Evolutionary conservation across 2,888 invertebrate species (phyloP), one percentile per base, ranked within the genome.

Genomic region (Cataglyphis livida): DNA sequence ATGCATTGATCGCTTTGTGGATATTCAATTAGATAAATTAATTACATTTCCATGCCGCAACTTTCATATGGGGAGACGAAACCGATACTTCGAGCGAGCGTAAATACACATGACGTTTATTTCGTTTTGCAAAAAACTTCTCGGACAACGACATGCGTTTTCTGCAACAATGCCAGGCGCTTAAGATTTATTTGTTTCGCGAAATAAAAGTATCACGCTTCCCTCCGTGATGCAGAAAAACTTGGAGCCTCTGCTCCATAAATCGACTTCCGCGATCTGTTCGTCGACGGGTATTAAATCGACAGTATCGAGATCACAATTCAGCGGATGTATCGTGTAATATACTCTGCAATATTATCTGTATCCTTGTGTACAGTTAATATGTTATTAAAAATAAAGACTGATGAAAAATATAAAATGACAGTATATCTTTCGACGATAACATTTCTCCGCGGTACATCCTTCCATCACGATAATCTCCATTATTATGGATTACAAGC

Each of bases 1-100:
- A 18, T 5, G 15, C 7, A 71, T 79, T 61, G 71, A 79, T 79
- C 48, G 59, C 10, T 18, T n/a, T 59, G 59, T 35, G 71, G 35
- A 61, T 65, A 81, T 28, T 79, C 64, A 79, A 65, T 82, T 82
- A 75, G 79, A 21, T 25, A 59, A 82, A 82, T 82, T 82, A 82
- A 82, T 82, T 65, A 78, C 41, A 35, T 76, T 59, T 48, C 59
- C n/a, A 65, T 12, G 15, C n/a, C 28, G 38, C 21, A 57, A 35
- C 21, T 59, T 64, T 76, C 21, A 48, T 48, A 73, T 61, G 25
- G 51, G 7, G 7, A 6, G 44, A 5, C 15, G 7, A 15, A 6
- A 44, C 12, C 12, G 57, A 32, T 71, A 12, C 0, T 21, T 28
- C 0, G 28, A 28, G 38, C 51, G 18, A 38, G 51, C 9, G 38